Conservation (phyloP, 2,797 vertebrate species). For the Pangasius mekongensis region DNA sequence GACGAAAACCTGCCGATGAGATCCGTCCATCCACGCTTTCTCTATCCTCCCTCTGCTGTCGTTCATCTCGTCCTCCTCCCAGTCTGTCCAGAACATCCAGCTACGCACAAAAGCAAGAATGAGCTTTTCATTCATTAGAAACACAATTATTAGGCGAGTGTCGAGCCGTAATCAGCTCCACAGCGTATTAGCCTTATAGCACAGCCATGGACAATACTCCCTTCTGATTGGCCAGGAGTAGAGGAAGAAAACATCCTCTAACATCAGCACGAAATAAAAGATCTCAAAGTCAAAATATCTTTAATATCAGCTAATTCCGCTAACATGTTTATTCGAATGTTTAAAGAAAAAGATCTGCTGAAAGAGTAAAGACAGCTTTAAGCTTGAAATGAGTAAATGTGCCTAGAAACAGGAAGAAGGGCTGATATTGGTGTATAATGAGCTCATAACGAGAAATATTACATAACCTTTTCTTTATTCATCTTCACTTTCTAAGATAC, state of each 20-base stretch:
- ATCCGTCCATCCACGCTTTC: conserved; percentile 88
- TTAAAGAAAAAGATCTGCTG: too few species aligned
- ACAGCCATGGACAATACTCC: background rate
- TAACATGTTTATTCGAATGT: background rate
- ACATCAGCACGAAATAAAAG: background rate
- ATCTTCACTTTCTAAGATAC: background rate
- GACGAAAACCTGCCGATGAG: conserved; percentile 82
- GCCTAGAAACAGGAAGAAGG: background rate
- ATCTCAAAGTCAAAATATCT: too few species aligned
- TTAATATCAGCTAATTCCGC: background rate
- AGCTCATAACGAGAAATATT: background rate
- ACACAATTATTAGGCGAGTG: too few species aligned
- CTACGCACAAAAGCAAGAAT: conserved; percentile 58
- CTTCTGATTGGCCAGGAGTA: background rate
- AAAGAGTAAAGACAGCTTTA: too few species aligned
- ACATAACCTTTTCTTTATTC: background rate
- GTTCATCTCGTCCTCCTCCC: conserved; percentile 87
- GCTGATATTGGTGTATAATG: background rate
- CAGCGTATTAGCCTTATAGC: background rate
- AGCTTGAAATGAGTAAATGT: background rate
- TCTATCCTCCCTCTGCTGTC: conserved; percentile 86
- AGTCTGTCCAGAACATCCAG: conserved; percentile 92
- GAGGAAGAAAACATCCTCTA: background rate
- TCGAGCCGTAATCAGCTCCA: background rate
- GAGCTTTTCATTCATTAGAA: background rate